Conservation (phyloP, 2,888 invertebrate species). For the Lepidonotus clava region DNA sequence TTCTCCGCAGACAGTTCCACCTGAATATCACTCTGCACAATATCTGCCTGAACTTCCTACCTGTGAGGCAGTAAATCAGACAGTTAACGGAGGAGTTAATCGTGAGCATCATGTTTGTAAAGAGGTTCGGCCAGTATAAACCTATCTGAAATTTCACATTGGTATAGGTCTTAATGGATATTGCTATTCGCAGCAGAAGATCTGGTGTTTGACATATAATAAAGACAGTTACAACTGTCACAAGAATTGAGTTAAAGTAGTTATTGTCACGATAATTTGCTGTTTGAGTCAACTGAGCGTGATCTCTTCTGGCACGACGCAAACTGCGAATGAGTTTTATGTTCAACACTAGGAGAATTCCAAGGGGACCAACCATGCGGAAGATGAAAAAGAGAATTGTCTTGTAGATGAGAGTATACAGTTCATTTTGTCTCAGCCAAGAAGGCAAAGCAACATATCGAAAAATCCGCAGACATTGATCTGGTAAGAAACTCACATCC, state of each 20-base stretch:
- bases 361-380: slow-evolving; percentile 60
- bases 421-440: slow-evolving; percentile 52
- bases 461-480: slow-evolving; percentile 54
- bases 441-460: slow-evolving; percentile 22
- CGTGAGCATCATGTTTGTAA: slow-evolving; percentile 63
- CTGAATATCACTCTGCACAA: slow-evolving; percentile 38
- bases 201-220: slow-evolving; percentile 63
- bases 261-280: slow-evolving; percentile 57
- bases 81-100: slow-evolving; percentile 67
- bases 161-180: slow-evolving; percentile 44
- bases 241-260: slow-evolving; percentile 62
- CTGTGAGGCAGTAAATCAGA: slow-evolving; percentile 63
- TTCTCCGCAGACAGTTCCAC: background rate
- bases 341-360: slow-evolving; percentile 59
- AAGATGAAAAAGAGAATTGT: slow-evolving; percentile 61
- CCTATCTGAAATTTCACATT: slow-evolving; percentile 21
- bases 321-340: slow-evolving; percentile 57
- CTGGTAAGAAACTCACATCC: slow-evolving; percentile 11
- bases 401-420: slow-evolving; percentile 63
- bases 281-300: slow-evolving; percentile 54
- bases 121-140: slow-evolving; percentile 56
- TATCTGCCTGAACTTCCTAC: slow-evolving; percentile 56
- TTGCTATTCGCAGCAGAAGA: slow-evolving; percentile 55
- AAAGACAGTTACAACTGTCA: slow-evolving; percentile 63
- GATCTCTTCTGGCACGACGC: slow-evolving; percentile 51